Evolutionary conservation across 2,797 vertebrate species (phyloP), one percentile per base, ranked within the genome.

Genomic region (Botia kubotai): DNA sequence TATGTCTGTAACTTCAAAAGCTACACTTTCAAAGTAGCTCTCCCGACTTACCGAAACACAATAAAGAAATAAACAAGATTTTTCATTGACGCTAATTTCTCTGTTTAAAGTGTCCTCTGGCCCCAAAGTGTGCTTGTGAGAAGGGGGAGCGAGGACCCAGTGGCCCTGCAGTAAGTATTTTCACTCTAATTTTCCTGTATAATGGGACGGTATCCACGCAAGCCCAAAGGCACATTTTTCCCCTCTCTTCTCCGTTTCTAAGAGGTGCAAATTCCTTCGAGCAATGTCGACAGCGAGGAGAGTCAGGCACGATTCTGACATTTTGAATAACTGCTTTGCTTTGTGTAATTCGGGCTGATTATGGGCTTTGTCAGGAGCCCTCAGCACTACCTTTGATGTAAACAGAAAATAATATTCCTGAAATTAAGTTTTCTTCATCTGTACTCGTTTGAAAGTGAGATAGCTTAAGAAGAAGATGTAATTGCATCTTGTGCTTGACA

Each of bases 121-220:
- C 90, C 87, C 88, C 93, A 60, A 91, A 79, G 84, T 98, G 97
- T 86, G 87, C 91, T 53, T 98, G 97, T 90, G 95, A 96, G 86
- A 98, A 96, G 87, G 97, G 97, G 23, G 96, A 97, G 91, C 93
- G 91, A 88, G 97, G 96, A 83, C 86, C 91, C 65, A 89, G 88
- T 2, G 97, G 97, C 62, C 90, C 95, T 83, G 84, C 92, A 82
- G 97, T 98, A 90, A 97, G 96, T 95, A 88, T 67, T 71, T 86
- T 82, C 52, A 81, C 1, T 33, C 55, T 70, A 33, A 81, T 77
- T 14, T 13, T 80, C 76, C 75, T 7, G 62, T 70, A 33, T 19
- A 23, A 84, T 72, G 58, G 19, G 2, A 52, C n/a, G 0, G 43
- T 53, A 85, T 72, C 52, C 72, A 84, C 86, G 87, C 57, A 87